Conservation (phyloP, 2,888 invertebrate genomes). For the Caenorhabditis virilis region DNA sequence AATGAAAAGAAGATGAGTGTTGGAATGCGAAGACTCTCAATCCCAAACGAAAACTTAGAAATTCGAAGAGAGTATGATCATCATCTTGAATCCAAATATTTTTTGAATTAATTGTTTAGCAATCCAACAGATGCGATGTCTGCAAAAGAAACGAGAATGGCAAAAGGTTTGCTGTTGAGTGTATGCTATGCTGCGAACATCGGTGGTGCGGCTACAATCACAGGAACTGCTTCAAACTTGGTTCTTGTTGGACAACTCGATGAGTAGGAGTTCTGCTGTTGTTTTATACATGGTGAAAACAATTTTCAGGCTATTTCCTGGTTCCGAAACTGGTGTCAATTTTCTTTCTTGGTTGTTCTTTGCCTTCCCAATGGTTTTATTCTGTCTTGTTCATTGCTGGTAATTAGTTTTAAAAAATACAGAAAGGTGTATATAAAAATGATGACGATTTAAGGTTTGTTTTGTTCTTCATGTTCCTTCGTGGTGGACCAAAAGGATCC, state of each 20-base stretch:
- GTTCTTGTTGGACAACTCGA: conserved; percentile 60
- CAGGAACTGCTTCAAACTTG: conserved; percentile 65
- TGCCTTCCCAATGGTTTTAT: conserved; percentile 53
- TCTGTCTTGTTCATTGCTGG: conserved; percentile 54
- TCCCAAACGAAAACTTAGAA: conserved; percentile 46
- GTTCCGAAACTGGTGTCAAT: conserved; percentile 57
- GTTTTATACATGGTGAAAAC: background rate
- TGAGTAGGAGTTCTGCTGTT: conserved; percentile 40
- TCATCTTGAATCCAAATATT: background rate
- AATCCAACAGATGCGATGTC: conserved; percentile 41
- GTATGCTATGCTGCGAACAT: conserved; percentile 64
- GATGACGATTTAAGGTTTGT: conserved; percentile 21
- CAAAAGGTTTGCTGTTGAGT: conserved; percentile 61
- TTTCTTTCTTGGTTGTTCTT: conserved; percentile 63
- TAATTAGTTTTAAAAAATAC: conserved; percentile 10
- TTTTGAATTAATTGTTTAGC: conserved; percentile 28
- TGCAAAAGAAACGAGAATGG: conserved; percentile 50
- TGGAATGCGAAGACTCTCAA: conserved; percentile 47
- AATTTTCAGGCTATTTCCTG: conserved; percentile 49
- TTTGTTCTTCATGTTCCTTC: conserved; percentile 43
- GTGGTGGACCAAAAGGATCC: conserved; percentile 52
- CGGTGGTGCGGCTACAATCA: conserved; percentile 63
- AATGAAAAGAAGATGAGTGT: conserved; percentile 36
- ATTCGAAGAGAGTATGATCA: conserved; percentile 32
- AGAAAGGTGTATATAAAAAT: no score